A percentile compares a stretch with the other conserved stretches of the same genome.
Evolutionary conservation across 2,113 vertebrate species (phyloP).

Genomic region (Myrmecobius fasciatus): DNA sequence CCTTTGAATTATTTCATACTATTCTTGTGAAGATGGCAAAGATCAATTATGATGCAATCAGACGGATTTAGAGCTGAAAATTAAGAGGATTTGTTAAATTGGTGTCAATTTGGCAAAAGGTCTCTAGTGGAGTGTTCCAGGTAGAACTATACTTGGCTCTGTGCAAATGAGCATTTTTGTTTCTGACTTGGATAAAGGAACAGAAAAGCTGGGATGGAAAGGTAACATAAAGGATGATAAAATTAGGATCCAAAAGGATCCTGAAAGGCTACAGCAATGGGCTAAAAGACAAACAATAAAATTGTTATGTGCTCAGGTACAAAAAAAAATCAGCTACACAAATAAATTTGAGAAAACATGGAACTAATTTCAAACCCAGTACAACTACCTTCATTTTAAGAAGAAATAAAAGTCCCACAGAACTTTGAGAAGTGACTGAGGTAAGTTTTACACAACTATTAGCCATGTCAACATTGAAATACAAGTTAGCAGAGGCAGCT

Average conservation of each 20-base stretch:
- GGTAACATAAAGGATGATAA: neutral
- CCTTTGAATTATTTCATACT: neutral
- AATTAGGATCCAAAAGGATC: neutral
- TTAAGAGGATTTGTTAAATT: neutral
- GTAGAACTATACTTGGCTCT: neutral
- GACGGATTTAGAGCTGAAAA: neutral
- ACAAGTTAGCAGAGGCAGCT: neutral
- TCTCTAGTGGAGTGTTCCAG: neutral
- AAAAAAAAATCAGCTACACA: neutral
- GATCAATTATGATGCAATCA: neutral
- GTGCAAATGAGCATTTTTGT: neutral
- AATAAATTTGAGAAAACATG: neutral
- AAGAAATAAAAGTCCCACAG: neutral
- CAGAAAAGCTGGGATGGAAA: neutral
- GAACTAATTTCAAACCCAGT: neutral
- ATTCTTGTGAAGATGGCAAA: neutral
- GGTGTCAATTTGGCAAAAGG: neutral
- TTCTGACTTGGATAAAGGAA: neutral
- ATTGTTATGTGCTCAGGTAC: neutral
- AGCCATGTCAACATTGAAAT: neutral
- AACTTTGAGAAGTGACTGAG: neutral
- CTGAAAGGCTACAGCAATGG: neutral
- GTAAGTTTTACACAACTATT: neutral
- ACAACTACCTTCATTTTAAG: neutral
- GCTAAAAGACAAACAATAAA: neutral